These are phyloP conservation scores for Ranitomeya variabilis DNA, from an alignment of 2,113 vertebrate genomes.

Conservation along the genomic window DNA sequence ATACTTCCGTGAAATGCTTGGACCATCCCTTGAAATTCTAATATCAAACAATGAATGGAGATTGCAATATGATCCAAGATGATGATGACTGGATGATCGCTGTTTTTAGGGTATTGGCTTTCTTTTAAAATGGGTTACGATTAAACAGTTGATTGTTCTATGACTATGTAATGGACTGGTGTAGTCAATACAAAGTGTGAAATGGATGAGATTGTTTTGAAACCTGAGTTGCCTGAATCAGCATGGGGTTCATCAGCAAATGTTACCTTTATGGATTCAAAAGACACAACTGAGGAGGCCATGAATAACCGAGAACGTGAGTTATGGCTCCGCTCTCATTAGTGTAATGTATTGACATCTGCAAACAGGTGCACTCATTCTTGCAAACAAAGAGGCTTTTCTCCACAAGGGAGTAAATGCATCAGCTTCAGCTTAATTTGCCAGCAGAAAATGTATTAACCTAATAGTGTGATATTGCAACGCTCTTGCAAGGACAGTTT, in stretches of 20 bases:
- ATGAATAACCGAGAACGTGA: constrained; percentile 44
- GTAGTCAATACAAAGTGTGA: constrained; percentile 13
- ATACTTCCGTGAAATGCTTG: no score
- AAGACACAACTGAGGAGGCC: constrained; percentile 1
- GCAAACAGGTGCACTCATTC: constrained; percentile 71
- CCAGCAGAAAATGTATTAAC: constrained; percentile 36
- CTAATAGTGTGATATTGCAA: constrained; percentile 36
- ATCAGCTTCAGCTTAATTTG: constrained; percentile 41
- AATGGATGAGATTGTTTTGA: constrained; percentile 31
- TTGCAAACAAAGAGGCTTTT: constrained; percentile 42
- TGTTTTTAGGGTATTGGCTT: not conserved
- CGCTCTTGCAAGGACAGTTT: constrained; percentile 35
- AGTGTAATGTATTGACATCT: constrained; percentile 52
- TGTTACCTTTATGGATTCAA: constrained; percentile 47
- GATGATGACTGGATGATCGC: not conserved
- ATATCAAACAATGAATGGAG: not conserved
- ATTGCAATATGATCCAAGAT: not conserved
- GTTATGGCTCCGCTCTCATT: constrained; percentile 44
- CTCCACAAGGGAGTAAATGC: constrained; percentile 34
- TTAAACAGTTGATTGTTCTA: constrained; percentile 4
- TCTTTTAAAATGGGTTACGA: not conserved
- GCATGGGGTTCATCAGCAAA: constrained; percentile 32
- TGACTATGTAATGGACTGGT: not conserved
- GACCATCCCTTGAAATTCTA: not conserved
- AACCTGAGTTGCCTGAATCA: constrained; percentile 38